Evolutionary conservation across 2,797 vertebrate species (phyloP), one percentile per base, ranked within the genome.

Genomic region (Galagoides demidoff): DNA sequence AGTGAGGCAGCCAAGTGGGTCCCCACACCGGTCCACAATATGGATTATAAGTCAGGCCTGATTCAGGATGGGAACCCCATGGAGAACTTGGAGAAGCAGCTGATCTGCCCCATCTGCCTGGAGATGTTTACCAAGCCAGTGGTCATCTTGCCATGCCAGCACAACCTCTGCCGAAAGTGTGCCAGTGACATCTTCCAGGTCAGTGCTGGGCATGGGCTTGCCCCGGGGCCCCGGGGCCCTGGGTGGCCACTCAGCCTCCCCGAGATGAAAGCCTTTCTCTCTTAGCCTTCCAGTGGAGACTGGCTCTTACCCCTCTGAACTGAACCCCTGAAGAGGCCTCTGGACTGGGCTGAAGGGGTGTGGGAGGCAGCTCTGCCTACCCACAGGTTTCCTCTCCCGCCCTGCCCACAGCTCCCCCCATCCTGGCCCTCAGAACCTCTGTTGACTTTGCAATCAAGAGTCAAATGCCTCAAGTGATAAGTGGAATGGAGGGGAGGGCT

Each of bases 31-130:
- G 1, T 29, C 0, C 1, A 93, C 59, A 71, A 10, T 2, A 99
- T 99, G 99, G 99, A 99, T 97, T 98, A 99, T 89, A 98, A 99
- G 94, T 87, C 98, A 0, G 98, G 98, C 61, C 98, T 99, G 97
- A 98, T 99, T 90, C 98, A 97, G n/a, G 98, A 99, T 94, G 98
- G 98, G 82, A 98, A 70, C 94, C 98, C 99, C 73, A 98, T 99
- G 99, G 99, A 99, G 94, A 99, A 98, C 95, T 97, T 99, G 98
- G 99, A 99, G 97, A 99, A 99, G 95, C 99, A 99, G 97, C 96
- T 99, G 10, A 99, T 99, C 96, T 99, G 99, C 22, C 99, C 99
- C 81, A 99, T 99, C 92, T 99, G 99, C 97, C 98, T 99, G 97
- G 99, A 99, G 98, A 98, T 99, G 98, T 98, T 99, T 98, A 97